These are phyloP conservation scores for Euwallacea fornicatus DNA, from an alignment of 1,140 invertebrate species.

Conservation along the genomic window DNA sequence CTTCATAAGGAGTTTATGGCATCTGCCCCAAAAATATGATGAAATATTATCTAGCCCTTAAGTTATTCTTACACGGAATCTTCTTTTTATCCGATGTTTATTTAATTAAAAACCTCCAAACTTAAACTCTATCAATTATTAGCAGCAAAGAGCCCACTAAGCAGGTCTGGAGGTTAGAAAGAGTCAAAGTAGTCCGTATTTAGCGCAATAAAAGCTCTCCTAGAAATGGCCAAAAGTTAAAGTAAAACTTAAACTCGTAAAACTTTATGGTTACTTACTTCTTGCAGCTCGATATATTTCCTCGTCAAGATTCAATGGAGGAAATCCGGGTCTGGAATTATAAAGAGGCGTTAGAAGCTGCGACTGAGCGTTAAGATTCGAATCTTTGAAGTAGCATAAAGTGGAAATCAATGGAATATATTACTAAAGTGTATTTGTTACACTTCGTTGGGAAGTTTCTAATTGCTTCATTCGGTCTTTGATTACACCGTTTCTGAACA, in stretches of 20 bases:
- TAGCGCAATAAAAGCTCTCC: slow-evolving; percentile 8
- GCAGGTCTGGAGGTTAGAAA: no score
- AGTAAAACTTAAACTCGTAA: slow-evolving; percentile 8
- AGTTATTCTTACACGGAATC: no score
- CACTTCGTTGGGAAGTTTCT: neutral
- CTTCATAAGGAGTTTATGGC: neutral
- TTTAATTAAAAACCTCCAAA: no score
- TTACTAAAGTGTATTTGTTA: slow-evolving; percentile 2
- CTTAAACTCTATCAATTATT: no score
- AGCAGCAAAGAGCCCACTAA: no score
- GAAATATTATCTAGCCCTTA: neutral
- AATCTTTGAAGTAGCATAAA: neutral
- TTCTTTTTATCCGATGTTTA: no score
- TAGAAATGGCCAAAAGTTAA: slow-evolving; percentile 10
- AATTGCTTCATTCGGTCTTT: slow-evolving; percentile 3
- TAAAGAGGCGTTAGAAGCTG: neutral
- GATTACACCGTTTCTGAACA: neutral
- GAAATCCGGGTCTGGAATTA: slow-evolving; percentile 7
- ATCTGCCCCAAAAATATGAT: neutral
- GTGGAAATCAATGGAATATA: slow-evolving; percentile 2
- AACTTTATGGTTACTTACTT: slow-evolving; percentile 4
- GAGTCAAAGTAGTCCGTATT: neutral
- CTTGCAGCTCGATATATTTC: slow-evolving; percentile 7
- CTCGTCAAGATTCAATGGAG: slow-evolving; percentile 12
- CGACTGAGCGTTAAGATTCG: neutral